phyloP scores from a whole-genome alignment of 2,113 vertebrate species.

The Hirundichthys speculiger region DNA sequence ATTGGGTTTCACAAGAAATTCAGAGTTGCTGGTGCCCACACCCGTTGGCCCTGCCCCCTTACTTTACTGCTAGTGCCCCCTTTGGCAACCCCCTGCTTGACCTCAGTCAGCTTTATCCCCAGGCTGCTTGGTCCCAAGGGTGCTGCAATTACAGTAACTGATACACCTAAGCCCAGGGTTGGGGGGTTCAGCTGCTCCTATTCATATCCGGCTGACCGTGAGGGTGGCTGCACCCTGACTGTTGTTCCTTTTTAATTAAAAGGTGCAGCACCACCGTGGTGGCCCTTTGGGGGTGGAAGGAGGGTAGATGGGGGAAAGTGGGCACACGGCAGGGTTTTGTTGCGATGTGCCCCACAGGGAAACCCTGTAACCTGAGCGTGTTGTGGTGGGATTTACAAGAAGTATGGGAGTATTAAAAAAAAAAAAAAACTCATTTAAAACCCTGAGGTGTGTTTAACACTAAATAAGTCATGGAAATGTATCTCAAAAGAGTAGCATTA shows the following conservation, averaged over 20 bases:
- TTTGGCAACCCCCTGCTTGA: constrained; percentile 69
- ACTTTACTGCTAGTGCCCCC: constrained; percentile 57
- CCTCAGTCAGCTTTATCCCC: constrained; percentile 74
- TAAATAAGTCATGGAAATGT: not conserved
- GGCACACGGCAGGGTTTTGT: constrained; percentile 44
- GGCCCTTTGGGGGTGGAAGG: constrained; percentile 22
- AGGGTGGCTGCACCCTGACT: constrained; percentile 73
- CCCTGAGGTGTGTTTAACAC: constrained; percentile 1
- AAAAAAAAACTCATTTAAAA: constrained; percentile 3
- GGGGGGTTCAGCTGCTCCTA: constrained; percentile 66
- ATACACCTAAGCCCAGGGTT: constrained; percentile 76
- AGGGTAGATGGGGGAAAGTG: constrained; percentile 4
- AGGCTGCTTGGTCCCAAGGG: constrained; percentile 67
- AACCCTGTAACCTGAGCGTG: constrained; percentile 20
- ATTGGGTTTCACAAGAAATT: constrained; percentile 74
- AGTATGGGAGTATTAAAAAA: constrained; percentile 24
- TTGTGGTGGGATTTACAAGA: constrained; percentile 15
- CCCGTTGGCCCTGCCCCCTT: constrained; percentile 48
- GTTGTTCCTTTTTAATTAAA: constrained; percentile 81
- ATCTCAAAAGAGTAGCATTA: no score
- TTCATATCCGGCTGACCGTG: constrained; percentile 78
- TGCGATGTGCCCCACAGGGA: constrained; percentile 40
- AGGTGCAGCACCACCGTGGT: constrained; percentile 59
- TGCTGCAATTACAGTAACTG: constrained; percentile 81
- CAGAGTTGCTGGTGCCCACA: constrained; percentile 40